Conservation (phyloP, 2,888 invertebrate genomes). For the Andrena trimmerana region DNA sequence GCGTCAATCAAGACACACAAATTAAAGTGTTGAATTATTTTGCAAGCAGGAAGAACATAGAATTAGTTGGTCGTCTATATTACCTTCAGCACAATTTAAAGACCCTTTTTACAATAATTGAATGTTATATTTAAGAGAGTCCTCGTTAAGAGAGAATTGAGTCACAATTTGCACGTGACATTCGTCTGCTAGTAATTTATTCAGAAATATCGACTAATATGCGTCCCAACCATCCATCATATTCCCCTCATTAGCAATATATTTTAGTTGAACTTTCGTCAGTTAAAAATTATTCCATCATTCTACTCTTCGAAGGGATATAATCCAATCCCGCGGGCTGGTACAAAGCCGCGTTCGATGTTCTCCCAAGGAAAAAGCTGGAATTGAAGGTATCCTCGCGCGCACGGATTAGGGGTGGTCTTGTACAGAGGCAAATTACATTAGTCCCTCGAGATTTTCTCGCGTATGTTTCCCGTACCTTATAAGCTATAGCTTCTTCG, state of each 20-base stretch:
- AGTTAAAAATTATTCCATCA: slow-evolving; percentile 36
- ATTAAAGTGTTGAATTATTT: too few species aligned
- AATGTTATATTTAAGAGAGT: too few species aligned
- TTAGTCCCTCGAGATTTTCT: slow-evolving; percentile 54
- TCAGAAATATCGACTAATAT: neutral
- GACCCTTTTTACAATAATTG: too few species aligned
- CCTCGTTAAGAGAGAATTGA: too few species aligned
- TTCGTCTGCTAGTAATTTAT: too few species aligned
- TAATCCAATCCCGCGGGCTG: slow-evolving; percentile 46
- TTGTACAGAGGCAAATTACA: slow-evolving; percentile 62
- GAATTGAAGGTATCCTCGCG: slow-evolving; percentile 16
- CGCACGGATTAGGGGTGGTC: slow-evolving; percentile 51
- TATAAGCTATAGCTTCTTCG: slow-evolving; percentile 22
- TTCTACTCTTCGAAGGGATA: slow-evolving; percentile 29
- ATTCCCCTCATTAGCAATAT: neutral
- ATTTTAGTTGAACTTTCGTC: neutral
- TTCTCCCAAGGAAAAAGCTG: slow-evolving; percentile 14
- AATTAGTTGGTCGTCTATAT: too few species aligned
- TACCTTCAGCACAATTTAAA: too few species aligned
- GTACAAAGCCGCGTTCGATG: slow-evolving; percentile 47
- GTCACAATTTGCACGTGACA: too few species aligned
- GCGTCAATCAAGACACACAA: too few species aligned
- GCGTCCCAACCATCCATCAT: neutral
- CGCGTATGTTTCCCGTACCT: slow-evolving; percentile 44
- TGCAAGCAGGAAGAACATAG: too few species aligned